Percentiles rank a stretch among this genome's conserved stretches.
Conservation (phyloP, 2,113 vertebrate species). For the Festucalex cinctus region DNA sequence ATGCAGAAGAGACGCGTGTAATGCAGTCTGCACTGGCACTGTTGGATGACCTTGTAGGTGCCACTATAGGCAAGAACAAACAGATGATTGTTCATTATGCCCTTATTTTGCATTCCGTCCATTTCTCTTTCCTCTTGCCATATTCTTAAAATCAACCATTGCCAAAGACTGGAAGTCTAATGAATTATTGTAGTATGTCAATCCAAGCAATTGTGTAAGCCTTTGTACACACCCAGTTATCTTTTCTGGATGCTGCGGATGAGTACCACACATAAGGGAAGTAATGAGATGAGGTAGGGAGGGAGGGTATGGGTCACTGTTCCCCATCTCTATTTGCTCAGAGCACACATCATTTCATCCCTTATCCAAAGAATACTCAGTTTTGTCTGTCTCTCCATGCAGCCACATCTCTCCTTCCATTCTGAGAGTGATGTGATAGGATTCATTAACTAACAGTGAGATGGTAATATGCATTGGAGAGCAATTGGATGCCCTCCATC, state of each 20-base stretch:
- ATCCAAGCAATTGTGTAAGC: background rate
- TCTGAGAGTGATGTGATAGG: constrained; percentile 25
- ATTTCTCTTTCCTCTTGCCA: background rate
- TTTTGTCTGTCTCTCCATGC: constrained; percentile 11
- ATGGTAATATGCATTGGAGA: constrained; percentile 27
- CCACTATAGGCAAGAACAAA: background rate
- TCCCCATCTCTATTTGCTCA: constrained; percentile 18
- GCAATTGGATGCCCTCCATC: constrained; percentile 47
- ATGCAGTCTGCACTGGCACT: background rate
- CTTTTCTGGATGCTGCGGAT: constrained; percentile 6
- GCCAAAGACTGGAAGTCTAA: background rate
- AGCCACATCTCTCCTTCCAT: constrained; percentile 17
- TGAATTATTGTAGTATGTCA: background rate
- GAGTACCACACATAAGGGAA: constrained; percentile 36
- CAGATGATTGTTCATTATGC: background rate
- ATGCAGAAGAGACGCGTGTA: background rate
- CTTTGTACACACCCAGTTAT: background rate
- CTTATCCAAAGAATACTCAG: background rate
- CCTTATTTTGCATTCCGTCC: too few relatives aligned
- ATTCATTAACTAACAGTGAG: constrained; percentile 31
- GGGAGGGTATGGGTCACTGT: constrained; percentile 9
- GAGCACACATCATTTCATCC: constrained; percentile 11
- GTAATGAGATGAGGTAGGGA: background rate
- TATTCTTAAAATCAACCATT: background rate
- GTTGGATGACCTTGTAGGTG: background rate